A percentile compares a stretch with the other conserved stretches of the same genome.
Conservation (phyloP, 2,113 vertebrate species). For the Chauna torquata region DNA sequence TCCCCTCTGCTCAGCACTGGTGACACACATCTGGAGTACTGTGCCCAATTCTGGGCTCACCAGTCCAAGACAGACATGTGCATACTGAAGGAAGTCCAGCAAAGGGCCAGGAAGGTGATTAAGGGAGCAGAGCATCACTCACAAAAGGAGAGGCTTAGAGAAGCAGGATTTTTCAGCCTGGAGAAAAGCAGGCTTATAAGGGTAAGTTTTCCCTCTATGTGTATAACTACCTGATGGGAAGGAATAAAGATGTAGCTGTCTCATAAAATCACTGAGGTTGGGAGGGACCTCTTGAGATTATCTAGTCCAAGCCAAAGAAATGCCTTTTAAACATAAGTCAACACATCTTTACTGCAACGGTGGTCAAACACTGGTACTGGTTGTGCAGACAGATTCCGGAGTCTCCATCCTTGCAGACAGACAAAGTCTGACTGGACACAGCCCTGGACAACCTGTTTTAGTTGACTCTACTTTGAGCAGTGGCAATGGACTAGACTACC, state of each 20-base stretch:
- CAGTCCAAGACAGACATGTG: not conserved
- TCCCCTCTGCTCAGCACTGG: too few species aligned
- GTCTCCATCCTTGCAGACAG: not conserved
- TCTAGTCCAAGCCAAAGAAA: not conserved
- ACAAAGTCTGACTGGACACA: not conserved
- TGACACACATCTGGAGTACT: not conserved
- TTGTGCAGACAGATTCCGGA: not conserved
- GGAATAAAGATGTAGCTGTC: not conserved
- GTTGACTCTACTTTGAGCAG: not conserved
- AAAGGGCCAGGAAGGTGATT: not conserved
- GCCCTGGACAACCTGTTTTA: not conserved
- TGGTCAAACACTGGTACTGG: not conserved
- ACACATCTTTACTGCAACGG: not conserved
- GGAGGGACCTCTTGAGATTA: not conserved
- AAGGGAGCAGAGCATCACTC: not conserved
- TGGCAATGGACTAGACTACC: not conserved
- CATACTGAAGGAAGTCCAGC: not conserved
- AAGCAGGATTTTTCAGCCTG: not conserved
- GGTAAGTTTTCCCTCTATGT: too few species aligned
- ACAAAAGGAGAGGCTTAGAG: not conserved
- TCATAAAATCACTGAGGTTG: not conserved
- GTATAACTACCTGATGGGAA: not conserved
- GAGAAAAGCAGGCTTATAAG: not conserved
- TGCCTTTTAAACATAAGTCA: not conserved
- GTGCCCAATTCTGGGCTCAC: too few species aligned